Evolutionary conservation across 2,113 vertebrate genomes (phyloP).

Genomic region (Grantiella picta): DNA sequence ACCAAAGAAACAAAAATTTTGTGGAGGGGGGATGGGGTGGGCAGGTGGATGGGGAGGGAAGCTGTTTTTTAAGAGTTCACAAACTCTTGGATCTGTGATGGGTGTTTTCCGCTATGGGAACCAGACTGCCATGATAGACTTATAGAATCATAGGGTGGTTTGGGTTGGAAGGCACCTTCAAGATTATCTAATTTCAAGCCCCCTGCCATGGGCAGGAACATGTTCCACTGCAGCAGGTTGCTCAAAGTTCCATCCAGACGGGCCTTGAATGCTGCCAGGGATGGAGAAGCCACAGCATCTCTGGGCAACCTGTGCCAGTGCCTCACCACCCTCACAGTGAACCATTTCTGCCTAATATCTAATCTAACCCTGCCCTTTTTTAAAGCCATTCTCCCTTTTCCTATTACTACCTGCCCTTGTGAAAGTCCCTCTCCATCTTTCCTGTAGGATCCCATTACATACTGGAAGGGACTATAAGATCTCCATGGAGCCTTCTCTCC

Average conservation of each 20-base stretch:
- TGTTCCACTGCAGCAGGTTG: background rate
- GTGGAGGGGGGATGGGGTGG: background rate
- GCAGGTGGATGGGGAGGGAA: background rate
- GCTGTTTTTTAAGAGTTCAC: background rate
- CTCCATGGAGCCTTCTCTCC: background rate
- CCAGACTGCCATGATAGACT: background rate
- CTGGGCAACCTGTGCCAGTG: background rate
- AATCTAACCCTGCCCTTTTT: background rate
- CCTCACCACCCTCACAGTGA: background rate
- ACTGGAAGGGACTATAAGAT: background rate
- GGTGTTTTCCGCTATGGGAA: background rate
- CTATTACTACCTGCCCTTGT: background rate
- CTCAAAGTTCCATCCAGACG: background rate
- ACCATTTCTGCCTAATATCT: background rate
- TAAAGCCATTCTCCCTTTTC: background rate
- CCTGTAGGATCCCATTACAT: background rate
- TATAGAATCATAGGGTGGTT: background rate
- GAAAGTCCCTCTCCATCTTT: background rate
- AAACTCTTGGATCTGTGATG: background rate
- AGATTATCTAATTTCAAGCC: background rate
- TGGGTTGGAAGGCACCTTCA: background rate
- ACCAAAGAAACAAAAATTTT: background rate
- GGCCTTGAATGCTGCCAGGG: background rate
- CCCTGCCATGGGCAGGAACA: background rate
- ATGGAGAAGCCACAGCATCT: background rate